A percentile compares a stretch with the other conserved stretches of the same genome.
phyloP scores from a whole-genome alignment of 2,888 invertebrate genomes.

The Mylabris sibirica region DNA sequence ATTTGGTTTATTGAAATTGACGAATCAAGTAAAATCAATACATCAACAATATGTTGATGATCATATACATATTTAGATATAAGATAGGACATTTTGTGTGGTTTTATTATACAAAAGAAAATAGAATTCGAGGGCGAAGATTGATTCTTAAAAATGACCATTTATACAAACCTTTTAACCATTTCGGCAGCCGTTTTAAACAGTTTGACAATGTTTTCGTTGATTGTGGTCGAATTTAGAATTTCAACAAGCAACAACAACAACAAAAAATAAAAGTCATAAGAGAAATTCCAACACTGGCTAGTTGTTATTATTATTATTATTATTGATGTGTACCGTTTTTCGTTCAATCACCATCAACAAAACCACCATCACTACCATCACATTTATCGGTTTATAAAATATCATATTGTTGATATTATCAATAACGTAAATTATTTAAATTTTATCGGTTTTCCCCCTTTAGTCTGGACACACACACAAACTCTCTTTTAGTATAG shows the following conservation, averaged over 20 bases:
- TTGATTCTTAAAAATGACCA: too few relatives aligned
- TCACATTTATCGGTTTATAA: conserved; percentile 1
- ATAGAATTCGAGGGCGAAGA: too few relatives aligned
- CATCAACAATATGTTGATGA: too few relatives aligned
- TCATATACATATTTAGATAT: too few relatives aligned
- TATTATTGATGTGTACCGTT: not conserved
- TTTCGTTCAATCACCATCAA: not conserved
- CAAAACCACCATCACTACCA: not conserved
- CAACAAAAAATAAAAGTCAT: too few relatives aligned
- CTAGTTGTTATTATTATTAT: too few relatives aligned
- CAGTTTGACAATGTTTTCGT: conserved; percentile 48
- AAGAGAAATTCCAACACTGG: not conserved
- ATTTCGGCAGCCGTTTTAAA: conserved; percentile 61
- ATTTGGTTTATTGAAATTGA: too few relatives aligned
- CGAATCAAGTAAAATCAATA: too few relatives aligned
- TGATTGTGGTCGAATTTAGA: conserved; percentile 27
- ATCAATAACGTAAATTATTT: not conserved
- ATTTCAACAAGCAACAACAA: conserved; percentile 28
- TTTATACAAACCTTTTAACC: conserved; percentile 59
- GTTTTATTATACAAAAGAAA: too few relatives aligned
- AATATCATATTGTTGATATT: not conserved
- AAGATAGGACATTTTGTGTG: too few relatives aligned
- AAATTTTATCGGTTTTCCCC: not conserved
- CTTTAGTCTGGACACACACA: not conserved
- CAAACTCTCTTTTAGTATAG: too few relatives aligned